Base-by-base conservation (phyloP, 2,888 invertebrate species). In the Lepetodrilus schrolli region DNA sequence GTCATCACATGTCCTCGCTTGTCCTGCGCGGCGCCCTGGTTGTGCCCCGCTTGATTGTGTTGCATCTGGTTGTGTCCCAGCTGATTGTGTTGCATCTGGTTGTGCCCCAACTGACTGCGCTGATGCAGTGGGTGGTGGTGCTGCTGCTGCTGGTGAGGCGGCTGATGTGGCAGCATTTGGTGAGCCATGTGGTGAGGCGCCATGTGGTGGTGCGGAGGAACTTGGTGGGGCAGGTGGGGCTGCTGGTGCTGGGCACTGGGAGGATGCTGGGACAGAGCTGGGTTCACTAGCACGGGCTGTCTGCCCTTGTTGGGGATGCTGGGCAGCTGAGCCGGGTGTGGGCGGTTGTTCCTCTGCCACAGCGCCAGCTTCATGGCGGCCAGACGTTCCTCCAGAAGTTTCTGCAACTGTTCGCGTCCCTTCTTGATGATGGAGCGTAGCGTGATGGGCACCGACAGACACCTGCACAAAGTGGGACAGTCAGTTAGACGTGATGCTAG, bases 401-500 rank as follows among this genome's bases (percentile, higher is more conserved):
- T 84, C 51, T 81, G 79, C 43, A 89, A 78, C 73, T 87, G 82
- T 43, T 78, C 82, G 17, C 80, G 79, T n/a, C 86, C 88, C 82
- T 89, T 89, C 58, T 95, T 94, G n/a, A 97, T 93, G 1, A 98
- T 92, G 1, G 96, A 94, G 78, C 97, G 93, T 91, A 97, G 93
- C 4, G 96, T 96, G 70, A 97, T 93, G 1, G 98, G 97, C 89
- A 98, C 96, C n/a, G 97, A 97, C 85, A 96, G 93, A 84, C 95
- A 96, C 87, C 92, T 92, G 86, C 20, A 88, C 88, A 65, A 82
- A 34, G 68, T 17, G 0, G n/a, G 17, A 13, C n/a, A n/a, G n/a
- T n/a, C n/a, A n/a, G n/a, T n/a, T n/a, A n/a, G n/a, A n/a, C n/a
- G n/a, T n/a, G n/a, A n/a, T n/a, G n/a, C n/a, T n/a, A n/a, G n/a